A percentile compares a stretch with the other conserved stretches of the same genome.
phyloP scores from a whole-genome alignment of 2,113 vertebrate genomes.

The Romanogobio albipinnatus region DNA sequence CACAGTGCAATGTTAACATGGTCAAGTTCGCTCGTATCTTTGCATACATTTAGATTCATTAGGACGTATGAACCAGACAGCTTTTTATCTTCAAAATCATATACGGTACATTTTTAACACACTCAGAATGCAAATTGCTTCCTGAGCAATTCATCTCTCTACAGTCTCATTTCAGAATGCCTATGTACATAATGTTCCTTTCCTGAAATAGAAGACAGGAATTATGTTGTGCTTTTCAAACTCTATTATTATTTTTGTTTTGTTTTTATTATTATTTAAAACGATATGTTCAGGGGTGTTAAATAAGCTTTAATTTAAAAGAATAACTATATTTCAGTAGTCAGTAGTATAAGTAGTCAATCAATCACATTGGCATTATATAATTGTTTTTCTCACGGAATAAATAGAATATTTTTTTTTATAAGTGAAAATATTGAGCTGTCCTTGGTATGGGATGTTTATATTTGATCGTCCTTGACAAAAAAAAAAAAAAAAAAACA shows the following conservation, averaged over 20 bases:
- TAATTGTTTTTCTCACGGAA: too few species aligned
- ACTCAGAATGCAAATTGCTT: constrained; percentile 66
- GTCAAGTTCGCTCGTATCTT: constrained; percentile 60
- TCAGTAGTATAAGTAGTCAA: too few species aligned
- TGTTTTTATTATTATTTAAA: too few species aligned
- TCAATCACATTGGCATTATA: too few species aligned
- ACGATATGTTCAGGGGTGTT: too few species aligned
- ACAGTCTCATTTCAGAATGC: constrained; percentile 10
- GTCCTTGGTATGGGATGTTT: too few species aligned
- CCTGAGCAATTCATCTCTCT: constrained; percentile 48
- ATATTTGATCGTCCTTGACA: too few species aligned
- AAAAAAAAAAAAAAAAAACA: background rate
- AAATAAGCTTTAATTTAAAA: too few species aligned
- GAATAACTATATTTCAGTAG: too few species aligned
- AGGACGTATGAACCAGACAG: constrained; percentile 62
- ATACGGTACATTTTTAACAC: constrained; percentile 65
- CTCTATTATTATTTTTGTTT: too few species aligned
- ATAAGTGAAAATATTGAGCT: too few species aligned
- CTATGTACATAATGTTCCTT: constrained; percentile 7
- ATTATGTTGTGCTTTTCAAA: background rate
- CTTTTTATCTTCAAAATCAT: constrained; percentile 72
- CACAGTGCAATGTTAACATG: constrained; percentile 49
- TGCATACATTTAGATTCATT: constrained; percentile 77
- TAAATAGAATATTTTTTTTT: too few species aligned
- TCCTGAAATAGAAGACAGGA: constrained; percentile 24